Percentiles rank a stretch among this genome's conserved stretches.
Conservation (phyloP, 2,113 vertebrate genomes). For the Acinonyx jubatus region DNA sequence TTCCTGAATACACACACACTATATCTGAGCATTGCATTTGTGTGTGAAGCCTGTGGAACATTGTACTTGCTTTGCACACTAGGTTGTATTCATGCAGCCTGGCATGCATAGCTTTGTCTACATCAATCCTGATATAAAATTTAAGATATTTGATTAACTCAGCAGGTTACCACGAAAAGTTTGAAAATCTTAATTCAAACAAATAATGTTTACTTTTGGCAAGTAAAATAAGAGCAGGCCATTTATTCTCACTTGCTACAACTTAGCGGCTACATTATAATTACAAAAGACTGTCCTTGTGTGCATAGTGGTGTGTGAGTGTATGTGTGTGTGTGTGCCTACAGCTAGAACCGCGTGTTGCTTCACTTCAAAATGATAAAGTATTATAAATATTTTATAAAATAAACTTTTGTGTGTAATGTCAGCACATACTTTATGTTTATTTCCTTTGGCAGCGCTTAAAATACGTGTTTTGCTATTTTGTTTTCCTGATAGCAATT, state of each 20-base stretch:
- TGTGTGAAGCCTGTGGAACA: neutral
- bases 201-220: neutral
- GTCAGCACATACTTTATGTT: neutral
- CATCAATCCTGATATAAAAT: neutral
- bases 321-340: fast-evolving
- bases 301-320: fast-evolving
- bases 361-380: neutral
- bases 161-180: neutral
- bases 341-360: fast-evolving
- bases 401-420: neutral
- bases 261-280: neutral
- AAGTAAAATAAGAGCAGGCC: neutral
- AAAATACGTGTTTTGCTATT: neutral
- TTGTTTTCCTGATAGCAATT: neutral
- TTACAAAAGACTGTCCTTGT: neutral
- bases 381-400: neutral
- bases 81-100: neutral
- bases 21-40: neutral
- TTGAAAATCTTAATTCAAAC: neutral
- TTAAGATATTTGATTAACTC: neutral
- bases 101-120: neutral
- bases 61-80: neutral
- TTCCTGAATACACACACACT: neutral
- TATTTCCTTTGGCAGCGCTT: neutral
- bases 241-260: neutral